Evolutionary conservation across 2,797 vertebrate genomes (phyloP), one percentile per base, ranked within the genome.

Genomic region (Trematomus bernacchii): DNA sequence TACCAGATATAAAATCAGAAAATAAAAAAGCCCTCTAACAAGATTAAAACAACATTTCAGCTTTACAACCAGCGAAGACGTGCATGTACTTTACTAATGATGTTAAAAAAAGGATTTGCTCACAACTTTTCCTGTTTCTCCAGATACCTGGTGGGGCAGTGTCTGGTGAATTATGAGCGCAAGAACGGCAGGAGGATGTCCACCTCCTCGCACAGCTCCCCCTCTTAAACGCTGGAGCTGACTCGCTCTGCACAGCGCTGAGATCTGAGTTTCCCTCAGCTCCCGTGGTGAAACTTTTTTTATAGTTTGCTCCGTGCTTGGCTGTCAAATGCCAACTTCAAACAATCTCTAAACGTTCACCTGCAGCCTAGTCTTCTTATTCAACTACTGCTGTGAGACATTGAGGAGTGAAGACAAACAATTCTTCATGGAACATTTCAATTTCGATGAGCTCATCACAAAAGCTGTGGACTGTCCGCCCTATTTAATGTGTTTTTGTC

Each of bases 131-230:
- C 6, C 21, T 14, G 5, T 57, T 73, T 16, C 42, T 75, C 0
- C 91, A 99, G 98, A 89, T 99, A 99, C 91, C 96, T 99, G 83
- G 98, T 99, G 65, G 98, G 98, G 66, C 98, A 99, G 68, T 95
- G 97, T 65, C 96, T 99, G 67, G 98, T 99, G 76, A 99, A 99
- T 94, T 99, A 99, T 0, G 98, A 99, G 77, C 95, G 97, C 3
- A 98, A 97, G 84, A 82, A 95, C n/a, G 96, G 95, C 85, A 96
- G 96, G 64, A 84, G 64, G 63, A 18, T 40, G 14, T 71, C 80
- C 10, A 2, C 59, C 19, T 60, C 85, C 27, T 68, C 86, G 21
- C 70, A 77, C 67, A 76, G 80, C 84, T 40, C 73, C 67, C 71
- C 87, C 51, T 76, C 87, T 9, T 89, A 87, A 82, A 70, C 30